A percentile compares a stretch with the other conserved stretches of the same genome.
These are phyloP conservation scores for Scaptomyza tumidula DNA, from an alignment of 2,888 invertebrate genomes.

Conservation along the genomic window DNA sequence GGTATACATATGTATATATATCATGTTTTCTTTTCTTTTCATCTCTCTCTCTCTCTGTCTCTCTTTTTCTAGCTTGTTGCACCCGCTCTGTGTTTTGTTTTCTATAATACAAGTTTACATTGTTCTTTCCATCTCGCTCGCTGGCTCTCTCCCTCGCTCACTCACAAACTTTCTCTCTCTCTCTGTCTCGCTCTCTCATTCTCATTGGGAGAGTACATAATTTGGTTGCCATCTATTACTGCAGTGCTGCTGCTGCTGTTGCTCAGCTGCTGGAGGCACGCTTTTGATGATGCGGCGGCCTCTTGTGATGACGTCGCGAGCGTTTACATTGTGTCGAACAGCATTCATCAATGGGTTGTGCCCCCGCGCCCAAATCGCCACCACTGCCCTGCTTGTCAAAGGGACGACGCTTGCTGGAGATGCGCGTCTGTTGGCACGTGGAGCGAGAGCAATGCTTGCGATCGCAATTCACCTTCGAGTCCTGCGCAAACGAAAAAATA, in stretches of 20 bases:
- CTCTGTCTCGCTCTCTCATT: neutral
- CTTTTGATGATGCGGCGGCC: slow-evolving; percentile 75
- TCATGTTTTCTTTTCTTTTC: slow-evolving; percentile 24
- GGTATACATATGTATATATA: slow-evolving; percentile 15
- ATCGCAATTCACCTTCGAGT: slow-evolving; percentile 92
- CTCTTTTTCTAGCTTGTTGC: neutral
- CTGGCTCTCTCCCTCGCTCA: slow-evolving; percentile 1
- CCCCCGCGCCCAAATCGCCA: slow-evolving; percentile 21
- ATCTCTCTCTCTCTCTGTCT: slow-evolving; percentile 10
- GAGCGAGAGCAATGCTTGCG: slow-evolving; percentile 87
- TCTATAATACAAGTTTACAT: slow-evolving; percentile 61
- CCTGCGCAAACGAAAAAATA: slow-evolving; percentile 85
- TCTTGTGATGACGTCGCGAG: slow-evolving; percentile 83
- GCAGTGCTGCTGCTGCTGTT: slow-evolving; percentile 30
- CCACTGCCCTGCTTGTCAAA: slow-evolving; percentile 88
- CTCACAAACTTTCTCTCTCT: neutral
- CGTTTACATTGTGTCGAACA: slow-evolving; percentile 83
- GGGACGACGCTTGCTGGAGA: slow-evolving; percentile 76
- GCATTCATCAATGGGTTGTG: slow-evolving; percentile 84
- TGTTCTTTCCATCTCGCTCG: slow-evolving; percentile 7
- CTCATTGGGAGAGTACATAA: slow-evolving; percentile 12
- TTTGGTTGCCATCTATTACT: slow-evolving; percentile 28
- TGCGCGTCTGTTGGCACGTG: slow-evolving; percentile 79
- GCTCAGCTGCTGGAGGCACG: slow-evolving; percentile 61
- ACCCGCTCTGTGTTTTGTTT: slow-evolving; percentile 22